These are phyloP conservation scores for Aurelia sp. DNA, from an alignment of 30 jellyfish, hydroid and myxozoan species.

Conservation along the genomic window DNA sequence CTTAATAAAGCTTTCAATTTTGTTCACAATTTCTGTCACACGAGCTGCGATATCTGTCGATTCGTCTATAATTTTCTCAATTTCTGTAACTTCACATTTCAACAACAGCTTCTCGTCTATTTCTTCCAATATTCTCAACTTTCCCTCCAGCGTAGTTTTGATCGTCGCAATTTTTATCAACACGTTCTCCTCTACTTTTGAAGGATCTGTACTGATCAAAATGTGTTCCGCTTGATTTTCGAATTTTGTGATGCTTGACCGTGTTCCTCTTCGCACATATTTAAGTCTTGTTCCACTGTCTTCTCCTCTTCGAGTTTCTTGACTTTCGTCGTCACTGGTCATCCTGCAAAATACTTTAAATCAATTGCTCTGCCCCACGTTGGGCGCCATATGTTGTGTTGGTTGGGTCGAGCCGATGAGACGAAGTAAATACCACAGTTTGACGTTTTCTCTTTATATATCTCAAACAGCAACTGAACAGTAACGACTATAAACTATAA, in stretches of 20 bases:
- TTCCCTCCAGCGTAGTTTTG: not conserved
- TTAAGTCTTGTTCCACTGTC: not conserved
- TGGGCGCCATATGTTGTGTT: not conserved
- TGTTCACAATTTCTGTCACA: not conserved
- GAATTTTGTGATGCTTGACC: not conserved
- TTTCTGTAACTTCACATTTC: not conserved
- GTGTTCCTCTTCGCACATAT: not conserved
- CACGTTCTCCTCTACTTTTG: not conserved
- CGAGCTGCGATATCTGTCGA: not conserved
- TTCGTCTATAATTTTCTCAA: slow-evolving; percentile 4
- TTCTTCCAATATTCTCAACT: not conserved
- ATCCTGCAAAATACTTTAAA: not conserved
- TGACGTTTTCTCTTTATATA: too few species aligned
- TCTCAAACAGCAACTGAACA: too few species aligned
- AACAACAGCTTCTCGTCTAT: slow-evolving; percentile 1
- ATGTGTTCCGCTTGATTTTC: not conserved
- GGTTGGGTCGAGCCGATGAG: not conserved
- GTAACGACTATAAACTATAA: too few species aligned
- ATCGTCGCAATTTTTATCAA: not conserved
- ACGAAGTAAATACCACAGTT: too few species aligned
- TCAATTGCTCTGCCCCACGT: slow-evolving; percentile 7
- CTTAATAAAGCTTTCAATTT: slow-evolving; percentile 1
- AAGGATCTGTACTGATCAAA: not conserved
- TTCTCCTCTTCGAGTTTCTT: not conserved
- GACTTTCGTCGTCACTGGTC: not conserved